Percentiles rank a stretch among this genome's conserved stretches.
These are phyloP conservation scores for Listrodromus nycthemerus DNA, from an alignment of 2,888 invertebrate genomes.

Conservation along the genomic window DNA sequence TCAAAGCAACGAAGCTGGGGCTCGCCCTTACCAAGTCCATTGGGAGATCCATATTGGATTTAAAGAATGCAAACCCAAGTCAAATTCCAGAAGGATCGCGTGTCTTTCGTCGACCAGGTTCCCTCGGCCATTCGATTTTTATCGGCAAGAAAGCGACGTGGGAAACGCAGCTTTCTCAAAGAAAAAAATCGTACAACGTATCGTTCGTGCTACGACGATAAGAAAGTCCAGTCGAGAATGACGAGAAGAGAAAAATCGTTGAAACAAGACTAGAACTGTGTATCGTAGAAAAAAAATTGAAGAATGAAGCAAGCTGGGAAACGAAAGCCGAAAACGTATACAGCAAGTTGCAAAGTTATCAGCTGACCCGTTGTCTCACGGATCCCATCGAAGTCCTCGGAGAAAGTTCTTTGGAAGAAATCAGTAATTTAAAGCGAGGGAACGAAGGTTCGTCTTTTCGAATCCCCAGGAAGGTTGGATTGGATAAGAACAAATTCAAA, in stretches of 20 bases:
- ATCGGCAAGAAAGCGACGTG: slow-evolving; percentile 5
- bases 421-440: background rate
- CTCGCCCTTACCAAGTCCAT: background rate
- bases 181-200: slow-evolving; percentile 11
- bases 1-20: background rate
- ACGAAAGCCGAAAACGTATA: background rate
- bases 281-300: background rate
- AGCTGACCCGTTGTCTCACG: background rate
- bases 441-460: background rate
- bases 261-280: background rate
- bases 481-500: background rate
- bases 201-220: slow-evolving; percentile 6
- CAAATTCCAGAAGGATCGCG: slow-evolving; percentile 1
- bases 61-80: background rate
- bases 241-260: background rate
- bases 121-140: slow-evolving; percentile 27
- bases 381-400: background rate
- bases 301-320: background rate
- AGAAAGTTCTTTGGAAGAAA: slow-evolving; percentile 1
- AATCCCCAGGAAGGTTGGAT: background rate
- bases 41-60: background rate
- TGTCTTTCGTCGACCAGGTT: slow-evolving; percentile 32
- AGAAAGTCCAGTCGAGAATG: slow-evolving; percentile 26
- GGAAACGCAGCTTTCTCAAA: background rate
- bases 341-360: background rate